Base-by-base conservation (phyloP, 2,113 vertebrate species). In the Taxidea taxus region DNA sequence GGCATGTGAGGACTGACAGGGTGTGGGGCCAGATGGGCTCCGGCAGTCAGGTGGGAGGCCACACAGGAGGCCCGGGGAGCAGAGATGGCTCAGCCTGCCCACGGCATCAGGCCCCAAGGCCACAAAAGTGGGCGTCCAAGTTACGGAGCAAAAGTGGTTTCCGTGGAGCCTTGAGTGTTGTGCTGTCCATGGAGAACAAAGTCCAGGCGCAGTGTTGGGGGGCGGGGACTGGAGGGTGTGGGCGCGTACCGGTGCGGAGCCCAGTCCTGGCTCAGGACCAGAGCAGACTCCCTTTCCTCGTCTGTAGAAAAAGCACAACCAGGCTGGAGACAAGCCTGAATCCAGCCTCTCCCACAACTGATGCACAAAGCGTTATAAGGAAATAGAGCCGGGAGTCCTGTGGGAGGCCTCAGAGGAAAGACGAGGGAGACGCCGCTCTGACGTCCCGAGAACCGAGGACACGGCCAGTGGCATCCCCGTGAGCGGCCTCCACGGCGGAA, bases 401-500 rank as follows among this genome's bases (percentile, higher is more conserved):
- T 56, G 49, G 37, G 18, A 66, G n/a, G 54, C 21, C 2, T 9
- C 66, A 13, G 83, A 27, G 27, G 14, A 72, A 37, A 47, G 51
- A 51, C 34, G 8, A 34, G 91, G n/a, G 54, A 51, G 10, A 2
- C 9, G 10, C 0, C 21, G 18, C 25, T 64, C 18, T 27, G 68
- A 81, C 1, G 34, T 25, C 62, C 37, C 7, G 18, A 70, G n/a
- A 31, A 18, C 44, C 6, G 37, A 74, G 58, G 23, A 42, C 39
- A 12, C 0, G 7, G n/a, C 16, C 6, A 62, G 58, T 16, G 31
- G 49, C 16, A 2, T 39, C 49, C 2, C 70, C 37, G 6, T 1
- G 12, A 13, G 37, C 37, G 37, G 37, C 70, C 23, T 25, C 70
- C 23, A 6, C 5, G 70, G 70, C 2, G 23, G 37, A 72, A 13